Evolutionary conservation across 2,797 vertebrate genomes (phyloP), one percentile per base, ranked within the genome.

Genomic region (Sphaeramia orbicularis): DNA sequence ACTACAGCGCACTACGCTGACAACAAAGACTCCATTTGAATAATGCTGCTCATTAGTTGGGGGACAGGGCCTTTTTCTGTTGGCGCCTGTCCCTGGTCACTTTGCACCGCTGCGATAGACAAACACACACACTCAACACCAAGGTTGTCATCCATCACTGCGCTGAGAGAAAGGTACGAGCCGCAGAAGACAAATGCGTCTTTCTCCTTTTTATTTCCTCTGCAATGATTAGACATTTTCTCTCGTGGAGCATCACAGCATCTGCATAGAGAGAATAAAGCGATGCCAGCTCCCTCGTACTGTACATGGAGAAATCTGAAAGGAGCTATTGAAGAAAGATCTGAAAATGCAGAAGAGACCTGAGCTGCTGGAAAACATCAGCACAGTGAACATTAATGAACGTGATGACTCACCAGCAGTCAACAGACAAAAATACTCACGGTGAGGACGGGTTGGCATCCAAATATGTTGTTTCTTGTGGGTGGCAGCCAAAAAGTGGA

Each of bases 1-100:
- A 83, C 72, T 70, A 62, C 81, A 75, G 80, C 49, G 36, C 72
- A 50, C 66, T 61, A 56, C 80, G 59, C 85, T 87, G 91, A 93
- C 91, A 93, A 91, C 88, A 89, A 87, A 91, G 89, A 76, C 81
- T 62, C 73, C 78, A 84, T 91, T 91, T 94, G 92, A 94, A 93
- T 92, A 92, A 94, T 93, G 89, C 89, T 85, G 88, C 92, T 94
- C 90, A 92, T 93, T 93, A 94, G 90, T 74, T 63, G 80, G 80
- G 72, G 85, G 83, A 89, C 83, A 89, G 87, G 87, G 76, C 82
- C 86, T 88, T 90, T 85, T 89, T 86, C 89, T 86, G 85, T 76
- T 83, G 78, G 54, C 75, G 83, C 78, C 89, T 90, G 86, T 93
- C 88, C 85, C 89, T 85, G 93, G 90, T 93, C 92, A 93, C 90